Evolutionary conservation across 1,140 invertebrate species (phyloP), one percentile per base, ranked within the genome.

Genomic region (Trachelipus rathkii): DNA sequence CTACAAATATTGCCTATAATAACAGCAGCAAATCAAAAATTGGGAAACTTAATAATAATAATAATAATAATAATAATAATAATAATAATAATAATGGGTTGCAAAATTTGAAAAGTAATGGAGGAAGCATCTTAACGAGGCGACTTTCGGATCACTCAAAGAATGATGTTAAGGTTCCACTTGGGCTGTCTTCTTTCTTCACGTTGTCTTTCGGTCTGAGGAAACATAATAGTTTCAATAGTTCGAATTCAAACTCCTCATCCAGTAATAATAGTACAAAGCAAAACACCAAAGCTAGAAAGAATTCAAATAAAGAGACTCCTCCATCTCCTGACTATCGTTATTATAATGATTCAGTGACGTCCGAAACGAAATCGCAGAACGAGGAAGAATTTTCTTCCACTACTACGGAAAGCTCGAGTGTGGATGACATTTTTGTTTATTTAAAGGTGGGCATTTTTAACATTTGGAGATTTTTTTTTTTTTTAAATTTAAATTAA

Each of bases 381-480:
- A 86, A 85, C 11, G 89, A 90, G 82, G 90, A 91, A 82, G 91
- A 92, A 80, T 89, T 89, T 2, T 91, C 90, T 11, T 91, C 91
- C 0, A 91, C 90, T 0, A 92, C 90, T 8, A 91, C 91, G 11
- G 91, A 92, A 82, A 90, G 89, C 79, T 90, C 89, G 6, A 85
- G 86, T 77, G 86, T 89, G 21, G 89, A 91, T 76, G 87, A 87
- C 76, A 72, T 82, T 24, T 79, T 68, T 19, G 73, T 79, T 7
- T 79, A 78, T 80, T 81, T 83, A 73, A 82, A 79, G 73, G 77
- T 79, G 60, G 45, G 72, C 13, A 19, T 33, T 44, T 66, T 19
- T 77, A 19, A 15, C 50, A 15, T 76, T 33, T 33, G n/a, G n/a
- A n/a, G n/a, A n/a, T n/a, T n/a, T n/a, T n/a, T n/a, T n/a, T n/a